These are phyloP conservation scores for Octopus bimaculoides DNA, from an alignment of 1,140 invertebrate genomes.

Conservation along the genomic window DNA sequence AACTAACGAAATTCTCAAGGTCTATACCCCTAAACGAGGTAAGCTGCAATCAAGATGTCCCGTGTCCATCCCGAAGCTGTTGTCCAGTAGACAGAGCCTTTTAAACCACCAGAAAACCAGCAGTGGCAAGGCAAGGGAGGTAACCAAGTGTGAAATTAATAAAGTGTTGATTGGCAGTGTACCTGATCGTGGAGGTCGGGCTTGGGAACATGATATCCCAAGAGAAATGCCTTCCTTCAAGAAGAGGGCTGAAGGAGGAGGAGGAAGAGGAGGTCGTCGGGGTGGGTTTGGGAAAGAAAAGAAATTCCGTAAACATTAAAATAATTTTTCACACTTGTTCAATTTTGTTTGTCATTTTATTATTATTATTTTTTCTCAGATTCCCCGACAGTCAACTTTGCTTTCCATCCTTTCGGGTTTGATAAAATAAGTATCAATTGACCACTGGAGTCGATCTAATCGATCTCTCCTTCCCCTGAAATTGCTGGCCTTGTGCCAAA, in stretches of 20 bases:
- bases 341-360: neutral
- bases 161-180: conserved; percentile 80
- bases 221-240: conserved; percentile 95
- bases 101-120: conserved; percentile 79
- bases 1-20: neutral
- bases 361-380: neutral
- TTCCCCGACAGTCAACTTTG: no score
- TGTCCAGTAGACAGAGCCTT: neutral
- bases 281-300: neutral
- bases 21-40: neutral
- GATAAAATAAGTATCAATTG: no score
- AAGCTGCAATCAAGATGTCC: neutral
- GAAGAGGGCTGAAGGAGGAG: conserved; percentile 58
- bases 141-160: conserved; percentile 78
- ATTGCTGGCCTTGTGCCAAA: no score
- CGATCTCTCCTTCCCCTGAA: no score
- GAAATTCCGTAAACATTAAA: neutral
- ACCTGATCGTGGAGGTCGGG: conserved; percentile 80
- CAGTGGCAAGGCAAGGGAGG: conserved; percentile 73
- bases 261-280: conserved; percentile 27
- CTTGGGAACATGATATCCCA: conserved; percentile 82
- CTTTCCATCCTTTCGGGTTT: no score
- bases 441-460: no score
- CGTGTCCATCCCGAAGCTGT: neutral
- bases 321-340: neutral